These are phyloP conservation scores for Drosophila trichaetosa DNA, from an alignment of 2,888 invertebrate genomes.

Conservation along the genomic window DNA sequence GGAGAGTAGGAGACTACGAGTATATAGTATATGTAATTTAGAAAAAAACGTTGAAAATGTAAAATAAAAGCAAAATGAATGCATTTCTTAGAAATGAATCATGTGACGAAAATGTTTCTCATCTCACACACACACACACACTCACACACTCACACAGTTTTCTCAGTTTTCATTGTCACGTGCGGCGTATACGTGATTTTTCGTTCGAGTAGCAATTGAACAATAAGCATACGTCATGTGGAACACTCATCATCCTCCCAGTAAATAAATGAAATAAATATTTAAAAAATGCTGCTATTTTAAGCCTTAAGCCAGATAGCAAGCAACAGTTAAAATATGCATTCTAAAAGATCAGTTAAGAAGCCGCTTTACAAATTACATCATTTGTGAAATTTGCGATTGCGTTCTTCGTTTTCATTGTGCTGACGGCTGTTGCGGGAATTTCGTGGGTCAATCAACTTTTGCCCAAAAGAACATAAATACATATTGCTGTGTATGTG, in stretches of 20 bases:
- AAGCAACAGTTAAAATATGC: conserved; percentile 24
- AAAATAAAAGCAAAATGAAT: conserved; percentile 22
- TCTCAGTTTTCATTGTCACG: conserved; percentile 58
- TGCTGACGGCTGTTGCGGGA: conserved; percentile 33
- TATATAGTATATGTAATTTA: neutral
- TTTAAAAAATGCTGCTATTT: conserved; percentile 4
- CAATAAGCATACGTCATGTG: conserved; percentile 70
- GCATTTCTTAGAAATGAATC: conserved; percentile 48
- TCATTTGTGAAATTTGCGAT: conserved; percentile 70
- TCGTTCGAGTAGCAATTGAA: conserved; percentile 31
- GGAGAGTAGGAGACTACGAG: neutral
- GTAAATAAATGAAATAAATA: conserved; percentile 10
- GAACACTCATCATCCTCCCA: conserved; percentile 38
- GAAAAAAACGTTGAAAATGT: neutral
- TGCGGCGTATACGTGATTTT: conserved; percentile 76
- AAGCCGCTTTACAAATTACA: conserved; percentile 59
- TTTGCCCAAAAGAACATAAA: conserved; percentile 63
- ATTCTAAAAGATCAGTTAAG: conserved; percentile 22
- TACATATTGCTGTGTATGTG: conserved; percentile 23
- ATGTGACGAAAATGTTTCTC: conserved; percentile 47
- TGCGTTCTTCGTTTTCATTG: conserved; percentile 56
- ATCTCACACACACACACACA: conserved; percentile 9
- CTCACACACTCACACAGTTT: neutral
- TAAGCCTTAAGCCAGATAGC: neutral
- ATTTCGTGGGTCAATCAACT: conserved; percentile 75